Conservation (phyloP, 2,113 vertebrate species). For the Hipposideros armiger region DNA sequence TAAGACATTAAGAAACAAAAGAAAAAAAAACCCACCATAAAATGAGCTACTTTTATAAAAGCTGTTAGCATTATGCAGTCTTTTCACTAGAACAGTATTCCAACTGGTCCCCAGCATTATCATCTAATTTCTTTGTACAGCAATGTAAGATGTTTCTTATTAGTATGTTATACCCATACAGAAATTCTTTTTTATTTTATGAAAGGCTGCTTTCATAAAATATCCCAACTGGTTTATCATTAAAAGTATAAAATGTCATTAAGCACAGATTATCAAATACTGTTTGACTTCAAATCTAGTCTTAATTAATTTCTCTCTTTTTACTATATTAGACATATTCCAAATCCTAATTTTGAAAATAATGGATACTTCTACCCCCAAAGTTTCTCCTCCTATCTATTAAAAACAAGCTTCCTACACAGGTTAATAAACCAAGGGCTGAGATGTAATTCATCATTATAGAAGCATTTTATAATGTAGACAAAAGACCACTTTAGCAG, state of each 20-base stretch:
- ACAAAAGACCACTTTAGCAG: background rate
- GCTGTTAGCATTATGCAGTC: background rate
- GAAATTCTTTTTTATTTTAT: constrained; percentile 5
- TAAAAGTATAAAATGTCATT: constrained; percentile 26
- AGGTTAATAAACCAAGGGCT: background rate
- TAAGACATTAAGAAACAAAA: background rate
- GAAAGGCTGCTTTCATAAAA: constrained; percentile 31
- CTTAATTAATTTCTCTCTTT: background rate
- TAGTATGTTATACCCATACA: background rate
- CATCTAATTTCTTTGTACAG: background rate
- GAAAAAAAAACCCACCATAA: background rate
- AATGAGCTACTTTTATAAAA: background rate
- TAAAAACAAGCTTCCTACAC: background rate
- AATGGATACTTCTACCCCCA: background rate
- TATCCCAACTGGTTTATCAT: background rate
- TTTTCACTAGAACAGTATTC: background rate
- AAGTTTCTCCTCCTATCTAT: background rate
- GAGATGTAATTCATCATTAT: background rate
- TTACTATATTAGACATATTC: background rate
- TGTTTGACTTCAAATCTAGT: background rate
- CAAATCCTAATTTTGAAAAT: constrained; percentile 49
- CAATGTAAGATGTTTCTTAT: background rate
- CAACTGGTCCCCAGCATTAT: background rate
- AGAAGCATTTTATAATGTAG: background rate
- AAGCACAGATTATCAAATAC: background rate